phyloP scores from a whole-genome alignment of 2,797 vertebrate genomes.

The Eulemur mongoz region DNA sequence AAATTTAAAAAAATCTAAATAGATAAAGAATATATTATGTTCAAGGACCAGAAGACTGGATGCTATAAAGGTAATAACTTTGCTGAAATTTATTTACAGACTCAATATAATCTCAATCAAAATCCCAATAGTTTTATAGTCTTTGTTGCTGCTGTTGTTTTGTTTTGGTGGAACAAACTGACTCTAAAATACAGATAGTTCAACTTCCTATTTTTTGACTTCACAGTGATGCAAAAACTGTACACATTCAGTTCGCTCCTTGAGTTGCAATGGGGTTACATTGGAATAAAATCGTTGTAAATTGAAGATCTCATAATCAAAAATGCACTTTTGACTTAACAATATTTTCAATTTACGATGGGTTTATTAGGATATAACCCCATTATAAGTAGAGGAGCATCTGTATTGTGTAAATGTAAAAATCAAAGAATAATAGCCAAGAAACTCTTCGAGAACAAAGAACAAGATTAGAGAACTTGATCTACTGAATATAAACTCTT shows the following conservation, averaged over 20 bases:
- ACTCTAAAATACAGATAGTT: background rate
- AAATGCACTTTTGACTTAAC: background rate
- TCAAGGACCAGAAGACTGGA: background rate
- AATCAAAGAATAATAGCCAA: background rate
- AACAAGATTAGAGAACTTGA: background rate
- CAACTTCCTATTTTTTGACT: background rate
- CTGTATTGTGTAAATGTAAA: background rate
- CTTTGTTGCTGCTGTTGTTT: background rate
- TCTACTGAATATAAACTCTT: background rate
- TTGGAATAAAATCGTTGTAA: background rate
- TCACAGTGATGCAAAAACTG: background rate
- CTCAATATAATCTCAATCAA: background rate
- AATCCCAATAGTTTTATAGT: background rate
- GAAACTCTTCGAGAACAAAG: background rate
- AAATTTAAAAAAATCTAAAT: background rate
- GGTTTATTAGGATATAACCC: background rate
- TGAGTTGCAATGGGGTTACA: background rate
- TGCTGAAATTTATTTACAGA: background rate
- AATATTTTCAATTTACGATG: background rate
- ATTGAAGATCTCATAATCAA: background rate
- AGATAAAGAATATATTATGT: background rate
- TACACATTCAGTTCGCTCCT: background rate
- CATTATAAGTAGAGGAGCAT: background rate
- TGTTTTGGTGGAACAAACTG: background rate
- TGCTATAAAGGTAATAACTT: background rate